phyloP scores from a whole-genome alignment of 2,797 vertebrate genomes.

The Manis crassicaudata region DNA sequence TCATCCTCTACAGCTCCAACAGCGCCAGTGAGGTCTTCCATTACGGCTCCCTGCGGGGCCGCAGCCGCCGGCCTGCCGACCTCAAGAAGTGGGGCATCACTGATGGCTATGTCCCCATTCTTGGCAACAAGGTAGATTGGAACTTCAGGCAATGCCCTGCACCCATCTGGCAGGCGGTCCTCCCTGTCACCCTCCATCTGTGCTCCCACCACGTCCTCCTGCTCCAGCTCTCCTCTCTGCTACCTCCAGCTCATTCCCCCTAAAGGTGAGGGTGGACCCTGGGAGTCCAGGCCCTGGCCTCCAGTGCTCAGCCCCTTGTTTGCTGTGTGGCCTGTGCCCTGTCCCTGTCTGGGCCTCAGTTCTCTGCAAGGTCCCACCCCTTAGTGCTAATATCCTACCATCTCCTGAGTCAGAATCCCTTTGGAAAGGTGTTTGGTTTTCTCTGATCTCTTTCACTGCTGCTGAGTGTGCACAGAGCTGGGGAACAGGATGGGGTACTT shows the following conservation, averaged over 20 bases:
- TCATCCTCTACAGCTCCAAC: constrained; percentile 96
- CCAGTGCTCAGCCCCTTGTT: neutral
- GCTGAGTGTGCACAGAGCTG: neutral
- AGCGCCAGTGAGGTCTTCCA: constrained; percentile 88
- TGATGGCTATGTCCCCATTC: constrained; percentile 90
- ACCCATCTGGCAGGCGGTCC: neutral
- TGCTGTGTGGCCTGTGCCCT: neutral
- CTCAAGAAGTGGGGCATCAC: constrained; percentile 93
- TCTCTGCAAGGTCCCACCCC: neutral
- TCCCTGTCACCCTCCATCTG: rapidly evolving
- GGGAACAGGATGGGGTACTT: neutral
- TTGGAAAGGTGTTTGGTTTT: neutral
- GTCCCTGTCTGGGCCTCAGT: neutral
- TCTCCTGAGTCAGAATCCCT: neutral
- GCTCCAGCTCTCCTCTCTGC: neutral
- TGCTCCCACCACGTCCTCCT: no score
- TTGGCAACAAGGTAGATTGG: constrained; percentile 92
- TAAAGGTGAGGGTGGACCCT: neutral
- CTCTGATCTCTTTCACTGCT: neutral
- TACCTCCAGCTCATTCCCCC: neutral
- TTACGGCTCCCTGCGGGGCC: constrained; percentile 82
- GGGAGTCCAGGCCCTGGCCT: neutral
- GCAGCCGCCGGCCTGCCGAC: constrained; percentile 85
- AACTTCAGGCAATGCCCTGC: neutral
- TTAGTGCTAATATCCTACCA: neutral